phyloP scores from a whole-genome alignment of 2,888 invertebrate genomes.

The Rhamphomyia laevipes region DNA sequence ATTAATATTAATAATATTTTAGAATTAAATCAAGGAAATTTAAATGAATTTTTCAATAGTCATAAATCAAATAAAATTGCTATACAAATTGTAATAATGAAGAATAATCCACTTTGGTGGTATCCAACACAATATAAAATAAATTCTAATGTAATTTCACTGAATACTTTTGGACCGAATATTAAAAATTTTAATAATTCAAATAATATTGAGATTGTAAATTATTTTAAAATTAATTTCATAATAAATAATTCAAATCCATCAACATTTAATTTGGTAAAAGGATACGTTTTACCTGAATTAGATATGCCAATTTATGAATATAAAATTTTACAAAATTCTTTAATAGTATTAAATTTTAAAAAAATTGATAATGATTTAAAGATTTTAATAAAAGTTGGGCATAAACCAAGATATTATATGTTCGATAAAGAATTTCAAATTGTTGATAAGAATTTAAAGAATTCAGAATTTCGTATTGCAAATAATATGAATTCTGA shows the following conservation, averaged over 20 bases:
- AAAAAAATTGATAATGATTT: conserved; percentile 8
- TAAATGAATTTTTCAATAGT: background rate
- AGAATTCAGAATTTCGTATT: background rate
- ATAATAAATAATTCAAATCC: background rate
- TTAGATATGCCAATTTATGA: conserved; percentile 19
- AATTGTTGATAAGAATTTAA: background rate
- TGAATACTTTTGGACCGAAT: conserved; percentile 13
- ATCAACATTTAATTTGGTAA: background rate
- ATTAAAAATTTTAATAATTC: background rate
- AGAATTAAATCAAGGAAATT: background rate
- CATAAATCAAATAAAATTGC: conserved; percentile 1
- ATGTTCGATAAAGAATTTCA: conserved; percentile 8
- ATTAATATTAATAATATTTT: background rate
- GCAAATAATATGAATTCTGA: background rate
- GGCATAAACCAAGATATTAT: conserved; percentile 15
- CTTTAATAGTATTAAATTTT: conserved; percentile 16
- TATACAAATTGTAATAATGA: background rate
- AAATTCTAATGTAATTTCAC: conserved; percentile 13
- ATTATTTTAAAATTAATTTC: background rate
- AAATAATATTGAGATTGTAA: background rate
- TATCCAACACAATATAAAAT: conserved; percentile 18
- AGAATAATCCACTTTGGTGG: conserved; percentile 24
- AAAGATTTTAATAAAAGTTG: conserved; percentile 11
- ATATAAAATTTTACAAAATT: conserved; percentile 14
- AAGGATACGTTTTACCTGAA: conserved; percentile 11